Base-by-base conservation (phyloP, 2,113 vertebrate genomes). In the Cynopterus brachyotis region DNA sequence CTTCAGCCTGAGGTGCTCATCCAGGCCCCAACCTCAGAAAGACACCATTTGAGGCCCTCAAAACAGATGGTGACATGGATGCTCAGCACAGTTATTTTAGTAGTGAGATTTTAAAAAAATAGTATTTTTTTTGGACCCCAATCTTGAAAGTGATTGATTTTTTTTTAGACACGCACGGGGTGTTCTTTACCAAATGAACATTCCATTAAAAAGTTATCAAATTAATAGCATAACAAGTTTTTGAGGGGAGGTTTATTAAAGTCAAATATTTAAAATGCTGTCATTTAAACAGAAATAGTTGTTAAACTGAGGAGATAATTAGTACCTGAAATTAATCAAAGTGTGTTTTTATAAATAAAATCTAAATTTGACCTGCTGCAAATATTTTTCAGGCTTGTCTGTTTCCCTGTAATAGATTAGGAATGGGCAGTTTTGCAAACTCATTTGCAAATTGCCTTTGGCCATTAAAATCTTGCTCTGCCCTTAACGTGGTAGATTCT, bases 281-380 rank as follows among this genome's bases (percentile, higher is more conserved):
- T 96, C 97, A 97, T 93, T 98, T 93, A 95, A 96, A 96, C 66
- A 97, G 93, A 91, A 95, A 94, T 69, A 97, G 96, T 95, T 97
- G 96, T 96, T 97, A 96, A 96, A 91, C 37, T 94, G 93, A 97
- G 95, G 89, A 95, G 96, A 95, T 97, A 96, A 97, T 98, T 97
- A 97, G 96, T 98, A 98, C 97, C 96, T 98, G 96, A 96, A 97
- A 93, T 94, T 96, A 97, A 97, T 97, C 94, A 97, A 96, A 97
- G 93, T 91, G 76, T 96, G 86, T 91, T 97, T 97, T 96, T 30
- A 91, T 95, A 97, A 97, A 93, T 91, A 96, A 94, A 89, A 94
- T 53, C 83, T 89, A 83, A 94, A 95, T 86, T 86, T 96, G 91
- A 94, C 93, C 97, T 72, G 22, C 60, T 37, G 69, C 37, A 85